These are phyloP conservation scores for Drosophila recens DNA, from an alignment of 2,888 invertebrate genomes.

Conservation along the genomic window DNA sequence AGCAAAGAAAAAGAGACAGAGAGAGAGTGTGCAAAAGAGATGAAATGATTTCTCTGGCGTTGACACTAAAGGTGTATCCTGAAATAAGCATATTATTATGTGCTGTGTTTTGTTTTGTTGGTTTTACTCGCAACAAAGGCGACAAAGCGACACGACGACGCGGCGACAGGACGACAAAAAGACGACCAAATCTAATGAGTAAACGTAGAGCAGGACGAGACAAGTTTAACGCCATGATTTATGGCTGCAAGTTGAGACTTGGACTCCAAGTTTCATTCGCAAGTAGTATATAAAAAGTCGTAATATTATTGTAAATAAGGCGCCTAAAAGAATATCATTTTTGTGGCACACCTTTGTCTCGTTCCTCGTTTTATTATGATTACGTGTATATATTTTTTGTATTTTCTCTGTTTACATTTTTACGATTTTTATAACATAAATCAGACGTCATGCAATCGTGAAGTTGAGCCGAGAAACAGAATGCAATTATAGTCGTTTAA, in stretches of 20 bases:
- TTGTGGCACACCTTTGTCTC: slow-evolving; percentile 54
- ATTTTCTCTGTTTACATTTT: slow-evolving; percentile 35
- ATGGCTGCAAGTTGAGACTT: slow-evolving; percentile 37
- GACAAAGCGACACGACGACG: slow-evolving; percentile 46
- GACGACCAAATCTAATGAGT: slow-evolving; percentile 69
- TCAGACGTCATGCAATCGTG: slow-evolving; percentile 61
- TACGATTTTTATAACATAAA: slow-evolving; percentile 66
- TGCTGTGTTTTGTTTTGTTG: slow-evolving; percentile 46
- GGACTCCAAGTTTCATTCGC: not conserved
- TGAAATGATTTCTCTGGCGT: slow-evolving; percentile 31
- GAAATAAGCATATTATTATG: slow-evolving; percentile 79
- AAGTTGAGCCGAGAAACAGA: slow-evolving; percentile 9
- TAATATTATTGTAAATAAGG: slow-evolving; percentile 54
- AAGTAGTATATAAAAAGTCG: slow-evolving; percentile 24
- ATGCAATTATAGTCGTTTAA: slow-evolving; percentile 41
- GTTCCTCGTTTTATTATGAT: slow-evolving; percentile 66
- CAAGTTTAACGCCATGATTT: slow-evolving; percentile 64
- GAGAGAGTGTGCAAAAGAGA: not conserved
- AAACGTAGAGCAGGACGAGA: slow-evolving; percentile 47
- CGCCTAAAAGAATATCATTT: slow-evolving; percentile 59
- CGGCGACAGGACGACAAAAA: slow-evolving; percentile 45
- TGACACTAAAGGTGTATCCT: slow-evolving; percentile 76
- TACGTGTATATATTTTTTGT: slow-evolving; percentile 41
- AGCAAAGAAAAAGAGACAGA: not conserved
- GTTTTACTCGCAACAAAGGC: slow-evolving; percentile 40